Evolutionary conservation across 92 coral and sea anemone genomes (phyloP), one percentile per base, ranked within the genome.

Genomic region (Virgularia gustaviana): DNA sequence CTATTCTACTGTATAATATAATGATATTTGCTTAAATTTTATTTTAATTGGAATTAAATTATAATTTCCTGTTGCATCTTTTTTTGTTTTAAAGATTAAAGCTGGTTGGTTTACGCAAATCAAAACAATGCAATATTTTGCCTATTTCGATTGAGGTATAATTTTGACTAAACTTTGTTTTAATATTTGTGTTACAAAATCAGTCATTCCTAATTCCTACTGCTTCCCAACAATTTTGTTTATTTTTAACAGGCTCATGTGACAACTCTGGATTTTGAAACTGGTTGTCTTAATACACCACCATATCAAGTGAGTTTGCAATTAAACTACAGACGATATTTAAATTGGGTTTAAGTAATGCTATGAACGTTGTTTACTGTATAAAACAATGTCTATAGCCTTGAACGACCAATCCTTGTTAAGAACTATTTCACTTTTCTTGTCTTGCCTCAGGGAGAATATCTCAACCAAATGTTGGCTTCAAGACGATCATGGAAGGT

Each of bases 101-200:
- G 61, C 82, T 91, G 15, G 88, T 77, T 38, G 97, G 97, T 20
- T 90, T 91, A 18, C 79, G 92, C 20, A 85, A 89, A 79, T 83
- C 70, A 61, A 82, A 86, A 23, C 91, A 90, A 51, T 75, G 39
- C 43, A 86, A 87, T 52, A 78, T 88, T 80, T 39, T 91, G 36
- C 97, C 97, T 7, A 91, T 88, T 55, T 87, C 97, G 72, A 96
- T 91, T 0, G 86, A 86, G 92, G 97, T 91, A 76, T 28, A 6
- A 0, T 35, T 12, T 25, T 25, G n/a, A 9, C 23, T 29, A 25
- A 31, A n/a, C 36, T 27, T 33, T 60, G 42, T 31, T 9, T 10
- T 60, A 6, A 6, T 31, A 9, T 15, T 12, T 18, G 20, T 2
- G 13, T 2, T 63, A 6, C 20, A 16, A 2, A 18, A 10, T 39